These are phyloP conservation scores for Botia kubotai DNA, from an alignment of 2,797 vertebrate species.

Conservation along the genomic window DNA sequence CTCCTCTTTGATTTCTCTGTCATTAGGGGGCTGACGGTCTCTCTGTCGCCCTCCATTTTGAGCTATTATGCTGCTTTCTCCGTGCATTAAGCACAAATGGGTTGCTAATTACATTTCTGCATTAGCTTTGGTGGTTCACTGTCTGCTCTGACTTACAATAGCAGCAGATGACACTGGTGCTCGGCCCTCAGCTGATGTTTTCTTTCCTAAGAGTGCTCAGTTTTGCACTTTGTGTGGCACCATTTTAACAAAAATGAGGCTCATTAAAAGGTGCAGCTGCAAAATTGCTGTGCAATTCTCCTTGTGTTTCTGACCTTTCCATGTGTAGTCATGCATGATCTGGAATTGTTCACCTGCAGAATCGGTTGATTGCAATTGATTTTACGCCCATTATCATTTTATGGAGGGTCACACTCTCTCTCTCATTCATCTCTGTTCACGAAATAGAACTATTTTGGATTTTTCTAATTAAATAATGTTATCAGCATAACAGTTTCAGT, in stretches of 20 bases:
- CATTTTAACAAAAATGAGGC: slow-evolving; percentile 18
- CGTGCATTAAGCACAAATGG: slow-evolving; percentile 61
- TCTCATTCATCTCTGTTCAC: neutral
- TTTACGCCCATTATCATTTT: slow-evolving; percentile 45
- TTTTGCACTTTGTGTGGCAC: slow-evolving; percentile 33
- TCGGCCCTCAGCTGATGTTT: slow-evolving; percentile 40
- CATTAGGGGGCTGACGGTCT: slow-evolving; percentile 47
- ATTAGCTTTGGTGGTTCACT: slow-evolving; percentile 43
- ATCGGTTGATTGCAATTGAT: slow-evolving; percentile 57
- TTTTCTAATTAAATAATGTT: neutral
- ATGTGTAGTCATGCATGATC: slow-evolving; percentile 39
- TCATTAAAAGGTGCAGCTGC: slow-evolving; percentile 15
- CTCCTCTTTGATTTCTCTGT: slow-evolving; percentile 49
- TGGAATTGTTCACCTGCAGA: slow-evolving; percentile 46
- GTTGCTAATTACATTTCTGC: slow-evolving; percentile 47
- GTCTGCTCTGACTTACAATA: slow-evolving; percentile 52
- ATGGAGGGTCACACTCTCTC: slow-evolving; percentile 3
- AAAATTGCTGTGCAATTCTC: slow-evolving; percentile 8
- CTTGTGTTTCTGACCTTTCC: slow-evolving; percentile 32
- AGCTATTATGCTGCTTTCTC: slow-evolving; percentile 57
- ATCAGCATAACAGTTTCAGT: neutral
- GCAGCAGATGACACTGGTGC: slow-evolving; percentile 43
- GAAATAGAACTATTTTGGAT: neutral
- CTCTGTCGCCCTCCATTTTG: slow-evolving; percentile 51
- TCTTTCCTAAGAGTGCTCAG: slow-evolving; percentile 29